These are phyloP conservation scores for Trichogramma pretiosum DNA, from an alignment of 1,140 invertebrate genomes.

Conservation along the genomic window DNA sequence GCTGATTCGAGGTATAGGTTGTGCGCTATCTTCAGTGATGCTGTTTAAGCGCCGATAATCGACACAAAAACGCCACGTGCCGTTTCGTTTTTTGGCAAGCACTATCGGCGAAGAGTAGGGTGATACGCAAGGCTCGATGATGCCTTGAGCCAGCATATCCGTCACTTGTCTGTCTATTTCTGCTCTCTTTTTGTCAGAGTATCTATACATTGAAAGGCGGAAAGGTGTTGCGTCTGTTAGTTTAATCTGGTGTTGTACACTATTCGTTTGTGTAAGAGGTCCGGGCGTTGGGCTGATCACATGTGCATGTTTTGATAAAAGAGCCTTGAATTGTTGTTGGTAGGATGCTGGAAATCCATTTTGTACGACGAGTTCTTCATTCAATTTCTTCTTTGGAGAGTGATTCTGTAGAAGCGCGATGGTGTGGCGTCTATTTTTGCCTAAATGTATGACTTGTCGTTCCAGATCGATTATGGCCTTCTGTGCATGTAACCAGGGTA, in stretches of 20 bases:
- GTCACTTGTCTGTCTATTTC: constrained; percentile 15
- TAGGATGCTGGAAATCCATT: constrained; percentile 6
- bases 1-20: constrained; percentile 23
- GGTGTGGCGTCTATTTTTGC: neutral
- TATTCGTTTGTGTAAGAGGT: constrained; percentile 9
- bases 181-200: constrained; percentile 11
- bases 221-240: constrained; percentile 9
- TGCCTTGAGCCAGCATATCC: constrained; percentile 19
- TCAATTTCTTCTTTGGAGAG: neutral
- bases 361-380: neutral
- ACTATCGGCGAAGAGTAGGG: constrained; percentile 40
- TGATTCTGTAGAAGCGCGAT: neutral
- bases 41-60: constrained; percentile 40
- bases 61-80: constrained; percentile 39
- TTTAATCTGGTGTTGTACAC: constrained; percentile 9
- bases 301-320: too few species aligned
- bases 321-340: neutral
- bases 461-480: too few species aligned
- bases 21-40: constrained; percentile 25
- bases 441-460: neutral
- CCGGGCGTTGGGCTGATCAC: too few species aligned
- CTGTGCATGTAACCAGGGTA: too few species aligned
- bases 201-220: neutral
- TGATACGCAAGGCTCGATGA: constrained; percentile 26
- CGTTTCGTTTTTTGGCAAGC: constrained; percentile 42